Percentiles rank a stretch among this genome's conserved stretches.
These are phyloP conservation scores for Atrichornis clamosus DNA, from an alignment of 2,113 vertebrate species.

Conservation along the genomic window DNA sequence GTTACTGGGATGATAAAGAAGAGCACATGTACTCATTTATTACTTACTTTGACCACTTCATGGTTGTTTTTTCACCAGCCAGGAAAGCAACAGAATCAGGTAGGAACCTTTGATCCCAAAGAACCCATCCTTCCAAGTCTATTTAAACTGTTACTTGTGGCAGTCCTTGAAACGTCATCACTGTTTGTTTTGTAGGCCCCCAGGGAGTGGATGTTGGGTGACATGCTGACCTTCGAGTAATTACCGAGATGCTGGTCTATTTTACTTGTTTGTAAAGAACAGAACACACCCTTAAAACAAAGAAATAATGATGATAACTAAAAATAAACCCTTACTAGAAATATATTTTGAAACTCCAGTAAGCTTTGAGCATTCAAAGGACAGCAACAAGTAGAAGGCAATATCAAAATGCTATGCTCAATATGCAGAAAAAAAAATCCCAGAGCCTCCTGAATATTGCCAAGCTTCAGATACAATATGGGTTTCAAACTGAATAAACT, in stretches of 20 bases:
- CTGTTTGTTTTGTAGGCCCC: neutral
- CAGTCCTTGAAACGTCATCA: neutral
- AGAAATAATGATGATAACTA: neutral
- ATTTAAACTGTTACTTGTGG: neutral
- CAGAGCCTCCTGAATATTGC: neutral
- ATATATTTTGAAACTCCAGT: neutral
- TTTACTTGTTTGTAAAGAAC: neutral
- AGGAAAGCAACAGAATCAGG: neutral
- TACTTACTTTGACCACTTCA: neutral
- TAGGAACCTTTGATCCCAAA: neutral
- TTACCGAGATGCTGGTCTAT: neutral
- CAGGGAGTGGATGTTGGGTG: neutral
- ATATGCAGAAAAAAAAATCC: neutral
- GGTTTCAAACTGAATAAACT: neutral
- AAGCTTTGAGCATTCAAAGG: neutral
- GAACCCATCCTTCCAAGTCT: neutral
- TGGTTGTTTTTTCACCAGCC: neutral
- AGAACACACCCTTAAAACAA: neutral
- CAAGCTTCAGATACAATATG: neutral
- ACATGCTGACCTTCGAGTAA: neutral
- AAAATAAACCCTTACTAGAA: neutral
- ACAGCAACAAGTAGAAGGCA: neutral
- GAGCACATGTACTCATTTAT: neutral
- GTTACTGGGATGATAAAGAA: neutral
- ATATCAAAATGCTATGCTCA: neutral